Conservation (phyloP, 2,888 invertebrate genomes). For the Corbicula japonica region DNA sequence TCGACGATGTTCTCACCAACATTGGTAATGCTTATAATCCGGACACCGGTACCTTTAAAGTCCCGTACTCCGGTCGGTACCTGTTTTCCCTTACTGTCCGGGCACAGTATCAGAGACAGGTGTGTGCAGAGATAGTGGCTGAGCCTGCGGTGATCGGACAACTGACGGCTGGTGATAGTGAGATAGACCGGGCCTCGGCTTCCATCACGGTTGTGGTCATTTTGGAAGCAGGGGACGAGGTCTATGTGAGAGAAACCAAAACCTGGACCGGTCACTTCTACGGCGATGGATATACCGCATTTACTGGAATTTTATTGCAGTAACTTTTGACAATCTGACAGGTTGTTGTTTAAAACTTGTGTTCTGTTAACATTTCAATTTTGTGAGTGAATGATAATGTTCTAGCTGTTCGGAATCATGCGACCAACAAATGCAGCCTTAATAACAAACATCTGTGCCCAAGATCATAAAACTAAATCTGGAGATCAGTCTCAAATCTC, state of each 20-base stretch:
- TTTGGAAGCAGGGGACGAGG: slow-evolving; percentile 38
- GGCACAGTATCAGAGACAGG: slow-evolving; percentile 51
- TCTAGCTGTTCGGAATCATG: no score
- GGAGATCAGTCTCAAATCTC: no score
- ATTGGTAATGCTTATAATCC: slow-evolving; percentile 36
- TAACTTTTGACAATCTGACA: no score
- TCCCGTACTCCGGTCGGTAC: slow-evolving; percentile 46
- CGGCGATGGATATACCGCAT: slow-evolving; percentile 48
- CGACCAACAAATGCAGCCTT: no score
- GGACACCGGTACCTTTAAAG: slow-evolving; percentile 39
- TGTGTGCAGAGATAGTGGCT: slow-evolving; percentile 47
- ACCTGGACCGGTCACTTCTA: slow-evolving; percentile 45
- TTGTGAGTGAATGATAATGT: no score
- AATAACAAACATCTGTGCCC: no score
- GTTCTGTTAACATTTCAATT: no score
- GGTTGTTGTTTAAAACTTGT: no score
- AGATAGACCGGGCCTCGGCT: slow-evolving; percentile 42
- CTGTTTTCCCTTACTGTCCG: slow-evolving; percentile 48
- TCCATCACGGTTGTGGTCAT: slow-evolving; percentile 40
- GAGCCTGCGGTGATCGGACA: slow-evolving; percentile 38
- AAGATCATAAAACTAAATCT: no score
- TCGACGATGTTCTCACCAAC: slow-evolving; percentile 48
- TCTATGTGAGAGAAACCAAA: slow-evolving; percentile 42
- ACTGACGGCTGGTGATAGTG: slow-evolving; percentile 44
- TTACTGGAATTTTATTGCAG: slow-evolving; percentile 45